These are phyloP conservation scores for Drymonia ruficornis DNA, from an alignment of 2,888 invertebrate species.

Conservation along the genomic window DNA sequence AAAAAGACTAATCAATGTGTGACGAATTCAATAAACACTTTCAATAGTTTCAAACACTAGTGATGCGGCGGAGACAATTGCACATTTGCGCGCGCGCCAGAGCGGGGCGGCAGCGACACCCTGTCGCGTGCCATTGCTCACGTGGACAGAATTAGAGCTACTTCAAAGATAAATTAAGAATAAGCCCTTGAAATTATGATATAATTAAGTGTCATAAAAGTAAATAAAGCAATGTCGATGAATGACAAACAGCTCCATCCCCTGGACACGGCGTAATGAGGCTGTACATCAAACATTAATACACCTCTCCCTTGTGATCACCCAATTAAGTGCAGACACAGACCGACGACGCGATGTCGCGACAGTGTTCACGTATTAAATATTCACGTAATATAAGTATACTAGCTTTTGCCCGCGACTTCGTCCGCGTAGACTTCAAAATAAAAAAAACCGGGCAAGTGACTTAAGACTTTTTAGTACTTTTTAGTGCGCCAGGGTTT, in stretches of 20 bases:
- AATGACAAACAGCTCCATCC: not conserved
- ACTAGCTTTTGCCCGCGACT: too few relatives aligned
- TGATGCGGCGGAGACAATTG: not conserved
- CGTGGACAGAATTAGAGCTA: not conserved
- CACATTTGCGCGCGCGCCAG: not conserved
- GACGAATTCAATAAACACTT: not conserved
- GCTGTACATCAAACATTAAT: too few relatives aligned
- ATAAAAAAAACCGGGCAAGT: too few relatives aligned
- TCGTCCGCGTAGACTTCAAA: too few relatives aligned
- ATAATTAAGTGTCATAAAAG: not conserved
- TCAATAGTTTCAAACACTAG: too few relatives aligned
- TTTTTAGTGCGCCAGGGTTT: too few relatives aligned
- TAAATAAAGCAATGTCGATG: not conserved
- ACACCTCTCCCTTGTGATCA: too few relatives aligned
- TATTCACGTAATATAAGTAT: too few relatives aligned
- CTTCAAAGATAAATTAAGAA: not conserved
- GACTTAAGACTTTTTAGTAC: too few relatives aligned
- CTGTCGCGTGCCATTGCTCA: slow-evolving; percentile 1
- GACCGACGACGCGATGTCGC: not conserved
- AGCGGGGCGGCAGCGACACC: too few relatives aligned
- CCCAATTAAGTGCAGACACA: not conserved
- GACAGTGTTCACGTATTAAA: not conserved
- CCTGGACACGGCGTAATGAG: not conserved
- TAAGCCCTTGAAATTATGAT: not conserved
- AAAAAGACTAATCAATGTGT: not conserved